phyloP scores from a whole-genome alignment of 2,797 vertebrate species.

The Spinus olivaceus region DNA sequence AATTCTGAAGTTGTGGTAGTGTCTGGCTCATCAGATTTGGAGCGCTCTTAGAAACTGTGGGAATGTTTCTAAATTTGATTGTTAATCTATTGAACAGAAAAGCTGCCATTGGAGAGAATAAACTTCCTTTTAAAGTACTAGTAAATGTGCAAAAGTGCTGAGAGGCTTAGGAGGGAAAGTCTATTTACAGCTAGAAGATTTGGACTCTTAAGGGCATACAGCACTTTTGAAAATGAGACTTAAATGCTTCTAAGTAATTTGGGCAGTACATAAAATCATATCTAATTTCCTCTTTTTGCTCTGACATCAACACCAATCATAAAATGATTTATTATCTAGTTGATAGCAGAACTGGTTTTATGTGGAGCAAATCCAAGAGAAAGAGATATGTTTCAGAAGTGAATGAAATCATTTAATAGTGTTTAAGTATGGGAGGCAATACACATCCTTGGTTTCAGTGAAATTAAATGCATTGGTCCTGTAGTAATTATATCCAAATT shows the following conservation, averaged over 20 bases:
- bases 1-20: background rate
- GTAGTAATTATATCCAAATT: background rate
- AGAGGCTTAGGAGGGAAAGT: background rate
- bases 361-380: constrained; percentile 13
- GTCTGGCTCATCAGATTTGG: background rate
- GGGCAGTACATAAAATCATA: background rate
- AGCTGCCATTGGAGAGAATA: background rate
- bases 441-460: background rate
- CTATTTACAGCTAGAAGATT: background rate
- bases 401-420: background rate
- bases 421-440: background rate
- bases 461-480: background rate
- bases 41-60: background rate
- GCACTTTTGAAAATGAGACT: constrained; percentile 28
- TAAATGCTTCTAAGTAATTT: constrained; percentile 24
- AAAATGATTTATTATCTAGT: background rate
- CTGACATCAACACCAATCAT: constrained; percentile 14
- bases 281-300: constrained; percentile 12
- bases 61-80: constrained; percentile 15
- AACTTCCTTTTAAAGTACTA: background rate
- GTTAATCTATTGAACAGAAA: background rate
- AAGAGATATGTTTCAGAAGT: constrained; percentile 19
- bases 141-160: background rate
- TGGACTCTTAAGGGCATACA: background rate
- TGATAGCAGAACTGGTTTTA: background rate